Percentiles rank a stretch among this genome's conserved stretches.
These are phyloP conservation scores for Lordiphosa andalusiaca DNA, from an alignment of 2,888 invertebrate species.

Conservation along the genomic window DNA sequence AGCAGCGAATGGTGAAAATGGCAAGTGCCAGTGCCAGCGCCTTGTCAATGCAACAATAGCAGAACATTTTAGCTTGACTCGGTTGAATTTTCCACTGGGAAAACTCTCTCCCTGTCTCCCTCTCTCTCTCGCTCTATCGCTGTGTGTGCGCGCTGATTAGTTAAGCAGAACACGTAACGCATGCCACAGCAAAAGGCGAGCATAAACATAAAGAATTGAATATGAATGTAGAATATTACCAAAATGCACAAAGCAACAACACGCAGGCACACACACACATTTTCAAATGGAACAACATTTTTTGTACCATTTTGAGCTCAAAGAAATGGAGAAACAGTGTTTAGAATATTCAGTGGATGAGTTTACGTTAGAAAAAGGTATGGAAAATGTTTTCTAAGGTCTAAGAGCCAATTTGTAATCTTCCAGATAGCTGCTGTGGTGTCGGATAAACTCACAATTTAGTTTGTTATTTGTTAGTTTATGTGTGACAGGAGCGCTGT, in stretches of 20 bases:
- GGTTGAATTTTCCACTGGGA: conserved; percentile 16
- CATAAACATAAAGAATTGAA: conserved; percentile 63
- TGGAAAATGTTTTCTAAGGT: no score
- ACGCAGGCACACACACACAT: no score
- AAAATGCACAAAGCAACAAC: conserved; percentile 9
- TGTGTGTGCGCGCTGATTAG: conserved; percentile 53
- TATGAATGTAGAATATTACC: conserved; percentile 52
- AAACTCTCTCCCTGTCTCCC: background rate
- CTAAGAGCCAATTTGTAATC: no score
- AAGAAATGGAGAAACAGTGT: no score
- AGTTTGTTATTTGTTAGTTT: no score
- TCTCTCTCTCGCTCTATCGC: background rate
- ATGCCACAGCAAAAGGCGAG: conserved; percentile 54
- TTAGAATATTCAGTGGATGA: no score
- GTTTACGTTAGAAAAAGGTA: no score
- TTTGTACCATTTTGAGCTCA: no score
- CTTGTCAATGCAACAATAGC: conserved; percentile 43
- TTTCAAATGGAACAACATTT: no score
- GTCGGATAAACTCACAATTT: no score
- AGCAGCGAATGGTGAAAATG: conserved; percentile 1
- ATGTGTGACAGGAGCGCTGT: no score
- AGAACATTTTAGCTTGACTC: conserved; percentile 38
- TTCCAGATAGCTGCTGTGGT: no score
- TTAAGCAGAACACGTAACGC: conserved; percentile 68
- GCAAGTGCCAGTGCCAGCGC: conserved; percentile 10